Percentiles rank a stretch among this genome's conserved stretches.
Conservation (phyloP, 2,797 vertebrate species). For the Cheirogaleus major region DNA sequence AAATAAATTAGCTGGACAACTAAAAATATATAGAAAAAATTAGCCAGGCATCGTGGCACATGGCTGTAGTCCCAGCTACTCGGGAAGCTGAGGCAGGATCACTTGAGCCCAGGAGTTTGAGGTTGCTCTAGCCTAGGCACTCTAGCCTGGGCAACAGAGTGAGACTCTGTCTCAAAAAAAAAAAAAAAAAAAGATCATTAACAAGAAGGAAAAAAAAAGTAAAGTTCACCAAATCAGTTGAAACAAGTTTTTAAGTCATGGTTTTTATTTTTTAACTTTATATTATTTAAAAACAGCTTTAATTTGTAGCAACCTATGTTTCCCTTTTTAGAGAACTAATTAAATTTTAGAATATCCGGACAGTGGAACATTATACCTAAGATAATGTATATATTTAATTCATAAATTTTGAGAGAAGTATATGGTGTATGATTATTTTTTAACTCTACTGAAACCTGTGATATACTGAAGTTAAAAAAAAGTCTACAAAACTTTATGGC, state of each 20-base stretch:
- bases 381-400: neutral
- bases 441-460: neutral
- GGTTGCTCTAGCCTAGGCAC: too few relatives aligned
- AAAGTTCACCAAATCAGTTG: neutral
- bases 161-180: too few relatives aligned
- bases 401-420: neutral
- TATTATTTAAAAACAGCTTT: slow-evolving; percentile 1
- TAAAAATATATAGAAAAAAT: too few relatives aligned
- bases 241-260: neutral
- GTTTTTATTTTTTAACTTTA: neutral
- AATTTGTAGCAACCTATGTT: neutral
- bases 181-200: too few relatives aligned
- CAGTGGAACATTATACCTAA: neutral
- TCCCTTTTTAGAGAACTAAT: neutral
- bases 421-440: neutral
- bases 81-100: too few relatives aligned
- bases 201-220: neutral
- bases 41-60: too few relatives aligned
- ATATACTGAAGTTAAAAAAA: neutral
- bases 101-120: too few relatives aligned
- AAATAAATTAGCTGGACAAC: too few relatives aligned
- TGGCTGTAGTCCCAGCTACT: too few relatives aligned
- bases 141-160: too few relatives aligned
- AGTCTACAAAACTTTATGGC: neutral
- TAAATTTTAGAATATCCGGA: neutral